phyloP scores from a whole-genome alignment of 2,888 invertebrate species.

The Panopea generosa region DNA sequence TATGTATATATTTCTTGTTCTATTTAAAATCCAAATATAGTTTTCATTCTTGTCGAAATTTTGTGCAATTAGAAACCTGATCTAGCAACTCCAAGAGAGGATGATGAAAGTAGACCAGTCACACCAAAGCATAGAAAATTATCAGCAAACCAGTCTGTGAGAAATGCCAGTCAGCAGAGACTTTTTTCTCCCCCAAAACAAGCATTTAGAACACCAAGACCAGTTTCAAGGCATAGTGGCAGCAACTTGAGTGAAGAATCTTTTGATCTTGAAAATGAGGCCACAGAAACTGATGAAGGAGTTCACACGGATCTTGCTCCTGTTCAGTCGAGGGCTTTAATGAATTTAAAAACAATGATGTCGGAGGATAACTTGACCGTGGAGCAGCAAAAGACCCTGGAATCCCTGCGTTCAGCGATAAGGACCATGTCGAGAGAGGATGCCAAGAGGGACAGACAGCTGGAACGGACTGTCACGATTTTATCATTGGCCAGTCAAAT shows the following conservation, averaged over 20 bases:
- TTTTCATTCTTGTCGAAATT: background rate
- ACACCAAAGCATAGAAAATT: constrained; percentile 20
- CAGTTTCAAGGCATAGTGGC: constrained; percentile 18
- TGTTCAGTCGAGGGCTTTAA: constrained; percentile 63
- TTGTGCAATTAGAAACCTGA: background rate
- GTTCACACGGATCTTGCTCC: constrained; percentile 52
- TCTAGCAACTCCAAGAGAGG: constrained; percentile 43
- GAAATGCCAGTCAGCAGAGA: constrained; percentile 15
- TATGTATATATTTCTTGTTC: too few species aligned
- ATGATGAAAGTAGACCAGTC: constrained; percentile 55
- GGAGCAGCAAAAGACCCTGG: constrained; percentile 61
- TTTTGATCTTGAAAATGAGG: constrained; percentile 18
- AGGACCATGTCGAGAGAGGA: constrained; percentile 42
- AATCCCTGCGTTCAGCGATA: constrained; percentile 57
- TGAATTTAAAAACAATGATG: constrained; percentile 67
- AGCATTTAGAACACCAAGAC: constrained; percentile 61
- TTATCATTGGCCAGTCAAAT: constrained; percentile 76
- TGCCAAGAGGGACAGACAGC: constrained; percentile 64
- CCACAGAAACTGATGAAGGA: constrained; percentile 43
- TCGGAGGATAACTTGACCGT: constrained; percentile 65
- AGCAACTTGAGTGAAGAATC: constrained; percentile 46
- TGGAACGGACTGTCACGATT: constrained; percentile 72
- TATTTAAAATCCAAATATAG: too few species aligned
- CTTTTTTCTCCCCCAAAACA: constrained; percentile 49
- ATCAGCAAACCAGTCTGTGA: constrained; percentile 20